Evolutionary conservation across 2,888 invertebrate species (phyloP).

Genomic region (Saturnia japonica): DNA sequence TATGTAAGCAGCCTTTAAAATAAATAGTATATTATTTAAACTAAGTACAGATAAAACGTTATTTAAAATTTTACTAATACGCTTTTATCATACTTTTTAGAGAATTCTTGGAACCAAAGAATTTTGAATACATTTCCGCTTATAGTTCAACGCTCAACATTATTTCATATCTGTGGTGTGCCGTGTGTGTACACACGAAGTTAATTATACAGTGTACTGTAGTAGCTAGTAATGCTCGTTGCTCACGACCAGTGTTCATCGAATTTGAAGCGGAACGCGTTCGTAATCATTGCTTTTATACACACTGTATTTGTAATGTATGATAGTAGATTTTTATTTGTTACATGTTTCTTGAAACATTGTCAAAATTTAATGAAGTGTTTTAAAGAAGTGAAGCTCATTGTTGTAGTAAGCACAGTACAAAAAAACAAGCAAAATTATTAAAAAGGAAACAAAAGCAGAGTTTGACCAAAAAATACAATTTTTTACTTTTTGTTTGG

Average conservation of each 20-base stretch:
- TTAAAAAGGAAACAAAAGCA: too few relatives aligned
- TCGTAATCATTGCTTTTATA: neutral
- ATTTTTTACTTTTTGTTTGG: too few relatives aligned
- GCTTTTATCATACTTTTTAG: neutral
- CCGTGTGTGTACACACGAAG: neutral
- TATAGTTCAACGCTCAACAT: neutral
- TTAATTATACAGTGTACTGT: conserved; percentile 23
- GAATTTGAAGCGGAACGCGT: conserved; percentile 28
- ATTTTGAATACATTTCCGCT: neutral
- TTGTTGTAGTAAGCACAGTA: too few relatives aligned
- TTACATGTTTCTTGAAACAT: neutral
- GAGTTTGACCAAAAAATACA: too few relatives aligned
- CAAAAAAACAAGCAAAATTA: too few relatives aligned
- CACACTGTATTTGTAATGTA: neutral
- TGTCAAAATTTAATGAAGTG: neutral
- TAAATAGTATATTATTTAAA: neutral
- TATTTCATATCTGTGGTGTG: neutral
- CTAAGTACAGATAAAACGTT: neutral
- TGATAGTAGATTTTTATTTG: neutral
- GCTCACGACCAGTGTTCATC: conserved; percentile 45
- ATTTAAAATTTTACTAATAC: neutral
- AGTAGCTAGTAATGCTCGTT: conserved; percentile 39
- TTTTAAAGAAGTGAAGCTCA: neutral
- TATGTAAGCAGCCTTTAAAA: neutral
- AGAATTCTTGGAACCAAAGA: neutral